Base-by-base conservation (phyloP, 1,140 invertebrate genomes). In the Rhopalosiphum padi region DNA sequence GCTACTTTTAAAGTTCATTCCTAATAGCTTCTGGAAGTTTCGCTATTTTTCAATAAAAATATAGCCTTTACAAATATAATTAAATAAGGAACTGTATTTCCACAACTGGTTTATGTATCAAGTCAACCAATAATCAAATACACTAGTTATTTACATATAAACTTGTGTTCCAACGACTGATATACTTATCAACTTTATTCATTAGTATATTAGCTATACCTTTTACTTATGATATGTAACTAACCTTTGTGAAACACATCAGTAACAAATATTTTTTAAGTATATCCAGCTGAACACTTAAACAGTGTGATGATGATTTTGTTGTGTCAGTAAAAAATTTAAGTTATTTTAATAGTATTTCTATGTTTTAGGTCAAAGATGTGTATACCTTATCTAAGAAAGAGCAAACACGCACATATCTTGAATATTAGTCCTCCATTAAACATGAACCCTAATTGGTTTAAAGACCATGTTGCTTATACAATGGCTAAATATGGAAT, bases 401-500 rank as follows among this genome's bases (percentile, higher is more conserved):
- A 98, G 95, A 98, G 98, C 93, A 96, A 97, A 94, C 99, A 99
- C 96, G 98, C 98, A 9, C 99, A 99, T 94, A 99, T 99, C 94
- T 96, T 99, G 9, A 99, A 99, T 95, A 96, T 99, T 22, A 99
- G 98, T 94, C 99, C 99, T 41, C 99, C 99, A 6, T 95, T 99
- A 22, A 98, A 97, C 95, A 96, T 99, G 97, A 96, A 97, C 94
- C 96, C 98, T 0, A 96, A 96, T 94, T 99, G 99, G 94, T 99
- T 99, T 95, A 96, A 97, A 93, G 96, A 97, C 94, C 98, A 99
- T 96, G 97, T 99, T 90, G 99, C 98, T 1, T 99, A 99, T 95
- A 99, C 99, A 0, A 99, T 99, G 97, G 98, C 99, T 2, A 99
- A 99, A 95, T 99, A 99, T 95, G 99, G 99, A 37, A 99, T 99